Evolutionary conservation across 2,888 invertebrate genomes (phyloP).

Genomic region (Tenthredo scrophulariae): DNA sequence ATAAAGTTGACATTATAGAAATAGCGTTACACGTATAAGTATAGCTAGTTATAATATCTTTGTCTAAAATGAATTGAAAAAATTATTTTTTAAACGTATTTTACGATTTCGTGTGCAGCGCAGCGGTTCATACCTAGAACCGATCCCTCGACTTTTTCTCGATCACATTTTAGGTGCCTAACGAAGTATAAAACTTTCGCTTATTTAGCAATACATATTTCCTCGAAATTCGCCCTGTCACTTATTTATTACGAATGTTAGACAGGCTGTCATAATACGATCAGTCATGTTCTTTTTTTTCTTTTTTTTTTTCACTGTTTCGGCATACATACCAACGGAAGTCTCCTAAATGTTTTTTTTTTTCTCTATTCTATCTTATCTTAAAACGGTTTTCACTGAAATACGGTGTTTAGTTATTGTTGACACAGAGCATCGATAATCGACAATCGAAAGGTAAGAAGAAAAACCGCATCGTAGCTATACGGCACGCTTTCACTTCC

Average conservation of each 20-base stretch:
- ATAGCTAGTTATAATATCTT: background rate
- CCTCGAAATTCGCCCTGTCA: conserved; percentile 24
- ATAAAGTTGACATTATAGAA: conserved; percentile 17
- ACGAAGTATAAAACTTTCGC: conserved; percentile 27
- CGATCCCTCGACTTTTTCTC: background rate
- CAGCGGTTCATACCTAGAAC: background rate
- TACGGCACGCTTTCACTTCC: conserved; percentile 44
- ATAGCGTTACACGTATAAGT: background rate
- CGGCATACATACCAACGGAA: background rate
- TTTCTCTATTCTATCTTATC: background rate
- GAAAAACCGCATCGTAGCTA: conserved; percentile 21
- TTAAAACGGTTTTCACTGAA: conserved; percentile 8
- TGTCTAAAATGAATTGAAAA: background rate
- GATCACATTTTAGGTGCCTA: background rate
- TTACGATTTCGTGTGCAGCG: background rate
- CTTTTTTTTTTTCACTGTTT: background rate
- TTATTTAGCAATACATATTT: conserved; percentile 28
- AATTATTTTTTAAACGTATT: background rate
- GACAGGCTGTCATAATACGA: background rate
- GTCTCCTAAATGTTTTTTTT: background rate
- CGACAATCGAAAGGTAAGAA: conserved; percentile 18
- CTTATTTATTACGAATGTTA: background rate
- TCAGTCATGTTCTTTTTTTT: background rate
- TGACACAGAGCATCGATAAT: conserved; percentile 42
- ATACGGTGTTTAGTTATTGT: background rate